Percentiles rank a stretch among this genome's conserved stretches.
Evolutionary conservation across 2,888 invertebrate species (phyloP).

Genomic region (Acutogordius australiensis): DNA sequence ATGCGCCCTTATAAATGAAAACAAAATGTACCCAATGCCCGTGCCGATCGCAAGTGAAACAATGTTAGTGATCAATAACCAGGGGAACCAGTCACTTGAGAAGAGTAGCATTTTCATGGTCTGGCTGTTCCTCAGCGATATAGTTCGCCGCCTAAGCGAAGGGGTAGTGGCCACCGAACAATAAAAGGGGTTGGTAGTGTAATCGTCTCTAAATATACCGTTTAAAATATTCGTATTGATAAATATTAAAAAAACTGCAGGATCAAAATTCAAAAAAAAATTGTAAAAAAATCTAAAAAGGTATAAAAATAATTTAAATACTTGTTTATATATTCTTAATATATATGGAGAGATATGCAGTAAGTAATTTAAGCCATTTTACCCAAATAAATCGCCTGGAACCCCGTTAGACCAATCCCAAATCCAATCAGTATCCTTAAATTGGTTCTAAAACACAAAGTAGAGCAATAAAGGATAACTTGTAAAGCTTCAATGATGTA

Average conservation of each 20-base stretch:
- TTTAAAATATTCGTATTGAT: not conserved
- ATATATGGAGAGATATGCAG: too few species aligned
- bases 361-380: too few species aligned
- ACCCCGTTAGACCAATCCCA: conserved; percentile 1
- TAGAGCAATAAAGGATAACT: too few species aligned
- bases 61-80: not conserved
- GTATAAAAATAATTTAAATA: not conserved
- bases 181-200: not conserved
- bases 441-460: not conserved
- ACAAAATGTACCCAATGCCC: not conserved
- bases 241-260: not conserved
- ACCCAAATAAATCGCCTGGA: not conserved
- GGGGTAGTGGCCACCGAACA: not conserved
- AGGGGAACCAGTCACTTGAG: not conserved
- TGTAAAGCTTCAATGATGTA: too few species aligned
- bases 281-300: not conserved
- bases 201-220: not conserved
- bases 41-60: not conserved
- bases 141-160: too few species aligned
- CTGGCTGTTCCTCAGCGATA: not conserved
- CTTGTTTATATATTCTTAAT: not conserved
- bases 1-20: too few species aligned
- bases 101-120: conserved; percentile 3
- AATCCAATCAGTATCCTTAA: conserved; percentile 1
- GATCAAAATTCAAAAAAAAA: not conserved